Evolutionary conservation across 1,140 invertebrate species (phyloP).

Genomic region (Phocides pigmalion): DNA sequence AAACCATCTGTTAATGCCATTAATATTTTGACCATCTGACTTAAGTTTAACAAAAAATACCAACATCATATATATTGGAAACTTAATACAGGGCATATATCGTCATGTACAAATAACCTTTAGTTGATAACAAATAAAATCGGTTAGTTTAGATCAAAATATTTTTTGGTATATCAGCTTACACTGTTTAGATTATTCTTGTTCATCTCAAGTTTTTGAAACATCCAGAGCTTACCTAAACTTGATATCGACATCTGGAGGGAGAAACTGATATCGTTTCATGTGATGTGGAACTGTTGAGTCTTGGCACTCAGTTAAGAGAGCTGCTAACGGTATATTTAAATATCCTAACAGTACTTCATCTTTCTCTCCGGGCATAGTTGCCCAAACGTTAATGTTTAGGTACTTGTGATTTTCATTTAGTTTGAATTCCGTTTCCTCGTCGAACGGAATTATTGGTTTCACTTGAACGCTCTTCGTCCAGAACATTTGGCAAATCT

Average conservation of each 20-base stretch:
- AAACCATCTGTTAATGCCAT: too few relatives aligned
- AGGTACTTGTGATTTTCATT: constrained; percentile 89
- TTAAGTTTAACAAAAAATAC: too few relatives aligned
- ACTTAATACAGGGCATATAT: too few relatives aligned
- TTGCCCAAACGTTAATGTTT: constrained; percentile 93
- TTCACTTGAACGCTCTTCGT: constrained; percentile 75
- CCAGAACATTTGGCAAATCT: constrained; percentile 82
- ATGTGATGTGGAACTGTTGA: constrained; percentile 92
- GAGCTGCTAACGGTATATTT: constrained; percentile 90
- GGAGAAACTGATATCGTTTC: constrained; percentile 89
- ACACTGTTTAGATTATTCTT: too few relatives aligned
- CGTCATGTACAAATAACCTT: too few relatives aligned
- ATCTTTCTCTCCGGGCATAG: constrained; percentile 84
- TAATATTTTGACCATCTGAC: too few relatives aligned
- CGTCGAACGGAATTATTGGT: constrained; percentile 88
- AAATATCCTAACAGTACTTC: constrained; percentile 90
- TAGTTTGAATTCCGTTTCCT: constrained; percentile 89
- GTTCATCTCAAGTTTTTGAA: too few relatives aligned
- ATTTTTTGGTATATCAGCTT: too few relatives aligned
- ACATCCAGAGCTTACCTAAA: constrained; percentile 80
- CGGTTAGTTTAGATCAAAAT: too few relatives aligned
- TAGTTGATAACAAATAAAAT: too few relatives aligned
- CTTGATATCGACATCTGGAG: constrained; percentile 87
- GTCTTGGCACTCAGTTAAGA: constrained; percentile 91
- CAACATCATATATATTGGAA: too few relatives aligned